A percentile compares a stretch with the other conserved stretches of the same genome.
Evolutionary conservation across 1,140 invertebrate genomes (phyloP).

Genomic region (Solenopsis invicta): DNA sequence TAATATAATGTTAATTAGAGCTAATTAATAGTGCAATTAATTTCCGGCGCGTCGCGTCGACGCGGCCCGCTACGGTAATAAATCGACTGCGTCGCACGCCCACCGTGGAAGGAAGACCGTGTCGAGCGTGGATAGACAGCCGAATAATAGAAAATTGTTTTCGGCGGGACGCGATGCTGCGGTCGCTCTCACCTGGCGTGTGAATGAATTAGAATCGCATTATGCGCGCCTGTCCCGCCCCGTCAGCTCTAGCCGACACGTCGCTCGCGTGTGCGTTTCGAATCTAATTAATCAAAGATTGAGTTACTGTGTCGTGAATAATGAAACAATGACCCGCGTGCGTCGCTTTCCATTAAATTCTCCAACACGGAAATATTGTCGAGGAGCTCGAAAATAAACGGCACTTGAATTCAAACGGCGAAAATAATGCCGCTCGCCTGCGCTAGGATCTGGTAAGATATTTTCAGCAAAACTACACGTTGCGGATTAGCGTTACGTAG

Average conservation of each 20-base stretch:
- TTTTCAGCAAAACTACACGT: background rate
- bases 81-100: conserved; percentile 41
- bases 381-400: background rate
- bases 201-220: conserved; percentile 64
- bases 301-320: conserved; percentile 34
- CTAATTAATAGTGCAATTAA: conserved; percentile 54
- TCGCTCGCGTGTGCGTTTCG: conserved; percentile 43
- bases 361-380: conserved; percentile 13
- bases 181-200: conserved; percentile 53
- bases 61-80: conserved; percentile 18
- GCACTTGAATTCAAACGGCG: background rate
- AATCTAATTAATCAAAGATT: conserved; percentile 59
- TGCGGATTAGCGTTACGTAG: background rate
- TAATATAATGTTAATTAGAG: conserved; percentile 37
- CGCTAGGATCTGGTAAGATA: background rate
- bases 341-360: conserved; percentile 16
- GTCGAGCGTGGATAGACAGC: conserved; percentile 42
- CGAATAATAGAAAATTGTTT: conserved; percentile 65
- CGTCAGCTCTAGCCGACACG: conserved; percentile 27
- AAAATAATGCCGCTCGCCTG: background rate
- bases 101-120: conserved; percentile 38
- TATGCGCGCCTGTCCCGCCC: conserved; percentile 28
- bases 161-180: conserved; percentile 25
- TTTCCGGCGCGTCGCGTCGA: conserved; percentile 28
- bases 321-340: conserved; percentile 49